Conservation (phyloP, 2,888 invertebrate species). For the Nemurella pictetii region DNA sequence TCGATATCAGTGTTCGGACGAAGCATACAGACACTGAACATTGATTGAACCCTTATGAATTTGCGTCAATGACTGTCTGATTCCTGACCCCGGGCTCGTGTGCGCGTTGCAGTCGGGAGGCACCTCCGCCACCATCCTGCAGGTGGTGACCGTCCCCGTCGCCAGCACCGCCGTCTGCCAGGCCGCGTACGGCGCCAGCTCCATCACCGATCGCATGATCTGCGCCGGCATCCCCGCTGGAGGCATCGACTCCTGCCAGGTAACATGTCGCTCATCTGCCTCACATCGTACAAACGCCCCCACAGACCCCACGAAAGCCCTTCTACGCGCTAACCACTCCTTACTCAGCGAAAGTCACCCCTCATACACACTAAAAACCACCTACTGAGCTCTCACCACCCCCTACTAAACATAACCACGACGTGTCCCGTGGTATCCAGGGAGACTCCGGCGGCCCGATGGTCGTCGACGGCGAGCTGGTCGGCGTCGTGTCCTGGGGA, state of each 20-base stretch:
- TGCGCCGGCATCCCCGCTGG: conserved; percentile 25
- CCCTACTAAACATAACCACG: too few relatives aligned
- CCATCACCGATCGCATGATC: conserved; percentile 40
- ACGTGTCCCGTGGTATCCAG: too few relatives aligned
- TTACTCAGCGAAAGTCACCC: too few relatives aligned
- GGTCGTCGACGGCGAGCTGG: conserved; percentile 11
- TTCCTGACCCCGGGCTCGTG: too few relatives aligned
- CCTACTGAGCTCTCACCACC: too few relatives aligned
- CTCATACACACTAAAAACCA: too few relatives aligned
- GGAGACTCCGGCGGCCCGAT: conserved; percentile 28
- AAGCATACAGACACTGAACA: too few relatives aligned
- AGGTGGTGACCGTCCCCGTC: conserved; percentile 22
- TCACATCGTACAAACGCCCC: not conserved
- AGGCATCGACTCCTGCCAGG: conserved; percentile 34
- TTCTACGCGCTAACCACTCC: too few relatives aligned
- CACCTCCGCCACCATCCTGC: not conserved
- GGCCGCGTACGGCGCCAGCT: conserved; percentile 34
- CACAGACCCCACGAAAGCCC: too few relatives aligned
- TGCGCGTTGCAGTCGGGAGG: not conserved
- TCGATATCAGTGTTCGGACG: too few relatives aligned
- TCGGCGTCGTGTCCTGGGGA: conserved; percentile 29
- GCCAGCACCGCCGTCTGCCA: conserved; percentile 20
- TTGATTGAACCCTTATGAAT: too few relatives aligned
- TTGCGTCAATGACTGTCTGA: too few relatives aligned
- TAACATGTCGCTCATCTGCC: not conserved